phyloP scores from a whole-genome alignment of 2,113 vertebrate species.

The Ophiodon elongatus region DNA sequence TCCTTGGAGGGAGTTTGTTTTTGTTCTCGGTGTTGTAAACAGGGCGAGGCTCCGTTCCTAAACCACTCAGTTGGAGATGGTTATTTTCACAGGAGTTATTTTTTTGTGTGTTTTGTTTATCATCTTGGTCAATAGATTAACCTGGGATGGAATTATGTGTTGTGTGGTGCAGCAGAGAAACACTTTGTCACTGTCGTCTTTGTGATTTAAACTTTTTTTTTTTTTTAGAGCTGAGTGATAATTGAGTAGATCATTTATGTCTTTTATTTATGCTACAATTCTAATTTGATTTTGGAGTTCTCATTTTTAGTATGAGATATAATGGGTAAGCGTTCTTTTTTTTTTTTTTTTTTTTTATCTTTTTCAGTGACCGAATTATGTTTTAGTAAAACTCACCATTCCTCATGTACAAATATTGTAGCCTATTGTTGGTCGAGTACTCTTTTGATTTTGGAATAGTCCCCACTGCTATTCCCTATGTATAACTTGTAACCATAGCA shows the following conservation, averaged over 20 bases:
- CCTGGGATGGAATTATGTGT: slow-evolving; percentile 62
- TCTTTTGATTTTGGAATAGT: background rate
- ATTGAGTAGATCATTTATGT: background rate
- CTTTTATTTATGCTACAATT: background rate
- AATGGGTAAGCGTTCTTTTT: background rate
- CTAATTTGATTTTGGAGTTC: background rate
- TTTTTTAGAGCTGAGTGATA: background rate
- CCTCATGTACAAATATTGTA: background rate
- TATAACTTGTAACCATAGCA: background rate
- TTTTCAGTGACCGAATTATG: background rate
- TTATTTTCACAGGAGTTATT: slow-evolving; percentile 70
- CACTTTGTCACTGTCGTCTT: slow-evolving; percentile 43
- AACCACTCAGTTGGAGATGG: slow-evolving; percentile 69
- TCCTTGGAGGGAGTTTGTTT: slow-evolving; percentile 83
- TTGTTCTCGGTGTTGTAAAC: slow-evolving; percentile 74
- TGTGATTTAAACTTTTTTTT: slow-evolving; percentile 35
- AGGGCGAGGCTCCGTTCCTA: slow-evolving; percentile 74
- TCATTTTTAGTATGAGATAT: background rate
- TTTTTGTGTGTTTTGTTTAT: slow-evolving; percentile 63
- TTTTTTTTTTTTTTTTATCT: too few species aligned
- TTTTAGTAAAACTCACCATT: background rate
- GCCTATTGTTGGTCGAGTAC: background rate
- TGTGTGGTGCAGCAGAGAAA: slow-evolving; percentile 60
- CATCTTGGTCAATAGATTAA: slow-evolving; percentile 64
- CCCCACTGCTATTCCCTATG: background rate